These are phyloP conservation scores for Nasonia vitripennis DNA, from an alignment of 1,140 invertebrate species.

Conservation along the genomic window DNA sequence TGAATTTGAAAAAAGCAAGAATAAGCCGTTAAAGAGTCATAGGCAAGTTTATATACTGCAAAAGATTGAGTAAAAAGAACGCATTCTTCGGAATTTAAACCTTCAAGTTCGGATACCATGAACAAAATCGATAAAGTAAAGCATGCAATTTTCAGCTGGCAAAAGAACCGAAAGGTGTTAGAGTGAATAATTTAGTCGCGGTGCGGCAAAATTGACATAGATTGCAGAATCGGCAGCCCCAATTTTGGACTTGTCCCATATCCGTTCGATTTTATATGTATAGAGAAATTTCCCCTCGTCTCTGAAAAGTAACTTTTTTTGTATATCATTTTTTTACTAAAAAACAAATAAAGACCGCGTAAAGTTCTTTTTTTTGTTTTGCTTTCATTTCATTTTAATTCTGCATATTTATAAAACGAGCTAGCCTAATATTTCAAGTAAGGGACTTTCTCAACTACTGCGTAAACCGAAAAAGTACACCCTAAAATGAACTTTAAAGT, in stretches of 20 bases:
- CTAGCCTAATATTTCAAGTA: too few species aligned
- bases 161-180: conserved; percentile 16
- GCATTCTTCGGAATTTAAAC: background rate
- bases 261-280: background rate
- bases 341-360: too few species aligned
- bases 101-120: background rate
- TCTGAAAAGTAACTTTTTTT: background rate
- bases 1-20: too few species aligned
- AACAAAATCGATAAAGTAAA: background rate
- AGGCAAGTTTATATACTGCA: too few species aligned
- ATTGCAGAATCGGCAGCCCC: conserved; percentile 3
- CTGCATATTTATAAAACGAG: background rate
- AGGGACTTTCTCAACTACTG: too few species aligned
- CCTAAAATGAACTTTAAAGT: too few species aligned
- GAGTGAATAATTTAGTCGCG: conserved; percentile 43
- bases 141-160: background rate
- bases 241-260: conserved; percentile 5
- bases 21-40: too few species aligned
- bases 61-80: background rate
- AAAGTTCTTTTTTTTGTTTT: too few species aligned
- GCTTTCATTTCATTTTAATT: background rate
- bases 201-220: conserved; percentile 43
- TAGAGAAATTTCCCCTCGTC: background rate
- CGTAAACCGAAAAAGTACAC: too few species aligned
- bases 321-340: background rate